These are phyloP conservation scores for Lagria hirta DNA, from an alignment of 2,888 invertebrate genomes.

Conservation along the genomic window DNA sequence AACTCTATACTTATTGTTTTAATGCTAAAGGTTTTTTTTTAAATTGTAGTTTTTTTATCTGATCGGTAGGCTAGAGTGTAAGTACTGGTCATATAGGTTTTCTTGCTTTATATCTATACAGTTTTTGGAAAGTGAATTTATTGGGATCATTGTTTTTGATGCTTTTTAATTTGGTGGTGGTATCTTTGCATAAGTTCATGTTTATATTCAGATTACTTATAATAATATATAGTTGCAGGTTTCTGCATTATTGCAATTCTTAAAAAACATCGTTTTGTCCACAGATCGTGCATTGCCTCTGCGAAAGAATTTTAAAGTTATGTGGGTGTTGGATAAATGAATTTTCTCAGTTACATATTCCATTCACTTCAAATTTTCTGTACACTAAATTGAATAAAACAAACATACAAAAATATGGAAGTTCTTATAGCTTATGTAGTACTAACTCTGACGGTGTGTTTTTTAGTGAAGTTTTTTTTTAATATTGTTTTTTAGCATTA, in stretches of 20 bases:
- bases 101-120: no score
- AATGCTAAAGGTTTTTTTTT: no score
- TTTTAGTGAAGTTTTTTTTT: slow-evolving; percentile 1
- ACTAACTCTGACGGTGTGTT: slow-evolving; percentile 45
- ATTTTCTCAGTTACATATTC: slow-evolving; percentile 58
- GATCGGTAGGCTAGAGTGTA: no score
- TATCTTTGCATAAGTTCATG: no score
- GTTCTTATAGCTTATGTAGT: slow-evolving; percentile 46
- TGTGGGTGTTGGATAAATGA: slow-evolving; percentile 66
- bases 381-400: slow-evolving; percentile 42
- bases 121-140: no score
- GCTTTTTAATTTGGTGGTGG: no score
- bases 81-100: no score
- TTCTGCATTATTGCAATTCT: not conserved
- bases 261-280: slow-evolving; percentile 35
- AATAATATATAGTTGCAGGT: not conserved
- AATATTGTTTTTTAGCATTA: slow-evolving; percentile 29
- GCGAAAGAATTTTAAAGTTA: slow-evolving; percentile 73
- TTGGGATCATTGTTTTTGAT: no score
- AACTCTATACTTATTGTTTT: no score
- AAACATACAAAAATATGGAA: slow-evolving; percentile 45
- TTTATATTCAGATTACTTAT: no score
- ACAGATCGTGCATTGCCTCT: slow-evolving; percentile 78
- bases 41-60: no score
- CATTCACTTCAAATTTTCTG: slow-evolving; percentile 64